Base-by-base conservation (phyloP, 2,888 invertebrate genomes). In the Aporophyla lueneburgensis region DNA sequence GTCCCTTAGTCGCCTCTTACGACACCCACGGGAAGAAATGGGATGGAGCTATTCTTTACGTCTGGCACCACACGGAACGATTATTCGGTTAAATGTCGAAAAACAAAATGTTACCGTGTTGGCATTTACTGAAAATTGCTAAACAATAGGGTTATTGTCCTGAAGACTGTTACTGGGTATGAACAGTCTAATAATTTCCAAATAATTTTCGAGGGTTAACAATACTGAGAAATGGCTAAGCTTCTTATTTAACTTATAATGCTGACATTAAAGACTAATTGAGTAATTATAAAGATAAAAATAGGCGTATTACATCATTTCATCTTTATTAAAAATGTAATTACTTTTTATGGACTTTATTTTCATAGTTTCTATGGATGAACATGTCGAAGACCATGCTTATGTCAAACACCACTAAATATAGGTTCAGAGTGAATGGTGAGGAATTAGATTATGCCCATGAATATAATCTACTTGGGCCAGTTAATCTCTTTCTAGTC, bases 201-300 rank as follows among this genome's bases (percentile, higher is more conserved):
- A 19, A 74, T 27, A 43, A 73, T 46, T 71, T 71, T 54, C 27
- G 6, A 46, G 16, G 5, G 10, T 6, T 40, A 21, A 40, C n/a
- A 19, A n/a, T 73, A 61, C 10, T 27, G 7, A 53, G n/a, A 61
- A 46, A 53, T 73, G 27, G 6, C 27, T 43, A 43, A 73, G 53
- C 14, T 46, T 46, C 43, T 21, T 21, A 0, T 16, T 14, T 72
- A 19, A 19, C 27, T 4, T 10, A 73, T 9, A 19, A 49, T 24
- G 24, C n/a, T 21, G 14, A 2, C 10, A 46, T 49, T 62, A n/a
- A 19, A 40, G 33, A 10, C 16, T 24, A 19, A 68, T 72, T 72
- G 21, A 10, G 0, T 16, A 24, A 71, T 53, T 40, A 5, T 21
- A 21, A 2, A n/a, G 5, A n/a, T 19, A 72, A 49, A 21, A 24